phyloP scores from a whole-genome alignment of 2,888 invertebrate genomes.

The Oligia strigilis region DNA sequence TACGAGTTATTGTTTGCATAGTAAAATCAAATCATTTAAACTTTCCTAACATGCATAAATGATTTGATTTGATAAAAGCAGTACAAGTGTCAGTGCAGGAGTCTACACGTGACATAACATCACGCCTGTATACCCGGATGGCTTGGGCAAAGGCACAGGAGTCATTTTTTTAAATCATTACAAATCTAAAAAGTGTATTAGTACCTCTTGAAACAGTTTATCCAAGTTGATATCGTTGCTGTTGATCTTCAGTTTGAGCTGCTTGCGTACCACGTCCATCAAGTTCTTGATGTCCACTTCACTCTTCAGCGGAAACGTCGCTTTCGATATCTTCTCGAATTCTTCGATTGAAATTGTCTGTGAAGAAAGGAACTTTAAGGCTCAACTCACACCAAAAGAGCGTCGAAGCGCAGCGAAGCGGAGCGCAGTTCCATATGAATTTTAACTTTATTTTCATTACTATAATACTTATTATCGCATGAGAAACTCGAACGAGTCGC shows the following conservation, averaged over 20 bases:
- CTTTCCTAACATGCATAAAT: background rate
- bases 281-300: slow-evolving; percentile 88
- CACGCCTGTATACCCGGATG: no score
- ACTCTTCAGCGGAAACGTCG: slow-evolving; percentile 86
- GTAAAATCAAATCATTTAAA: background rate
- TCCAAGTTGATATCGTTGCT: slow-evolving; percentile 82
- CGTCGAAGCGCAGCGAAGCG: no score
- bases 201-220: slow-evolving; percentile 85
- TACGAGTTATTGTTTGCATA: background rate
- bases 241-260: slow-evolving; percentile 85
- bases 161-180: background rate
- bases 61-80: background rate
- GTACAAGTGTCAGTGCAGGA: background rate
- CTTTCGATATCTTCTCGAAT: slow-evolving; percentile 82
- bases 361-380: background rate
- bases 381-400: no score
- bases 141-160: background rate
- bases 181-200: background rate
- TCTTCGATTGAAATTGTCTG: slow-evolving; percentile 86
- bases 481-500: no score
- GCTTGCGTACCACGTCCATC: slow-evolving; percentile 83
- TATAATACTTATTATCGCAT: no score
- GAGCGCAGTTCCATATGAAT: no score
- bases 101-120: background rate
- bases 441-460: no score